phyloP scores from a whole-genome alignment of 2,113 vertebrate genomes.

The Phalacrocorax aristotelis region DNA sequence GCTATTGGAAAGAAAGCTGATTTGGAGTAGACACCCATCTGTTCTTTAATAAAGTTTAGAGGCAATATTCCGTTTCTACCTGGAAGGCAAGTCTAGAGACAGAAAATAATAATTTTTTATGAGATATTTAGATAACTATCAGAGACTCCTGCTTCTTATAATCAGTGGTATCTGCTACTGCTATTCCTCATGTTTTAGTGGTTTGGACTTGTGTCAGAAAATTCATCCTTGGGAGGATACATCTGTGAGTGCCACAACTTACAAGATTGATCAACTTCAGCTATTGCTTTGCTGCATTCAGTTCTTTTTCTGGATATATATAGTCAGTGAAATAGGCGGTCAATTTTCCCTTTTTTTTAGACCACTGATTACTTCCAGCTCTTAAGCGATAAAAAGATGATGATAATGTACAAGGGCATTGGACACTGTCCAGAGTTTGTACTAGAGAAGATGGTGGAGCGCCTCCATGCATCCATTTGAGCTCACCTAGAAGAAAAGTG shows the following conservation, averaged over 20 bases:
- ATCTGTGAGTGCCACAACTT: slow-evolving; percentile 15
- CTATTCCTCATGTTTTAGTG: slow-evolving; percentile 13
- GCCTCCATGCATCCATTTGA: not conserved
- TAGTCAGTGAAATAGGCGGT: not conserved
- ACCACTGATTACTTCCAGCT: slow-evolving; percentile 40
- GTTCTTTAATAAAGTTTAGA: slow-evolving; percentile 49
- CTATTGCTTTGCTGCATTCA: slow-evolving; percentile 30
- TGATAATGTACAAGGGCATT: not conserved
- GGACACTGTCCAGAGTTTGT: not conserved
- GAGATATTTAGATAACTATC: slow-evolving; percentile 55
- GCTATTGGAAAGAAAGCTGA: slow-evolving; percentile 19
- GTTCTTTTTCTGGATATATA: not conserved
- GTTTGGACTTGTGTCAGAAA: slow-evolving; percentile 49
- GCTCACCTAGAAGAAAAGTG: not conserved
- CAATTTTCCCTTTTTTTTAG: not conserved
- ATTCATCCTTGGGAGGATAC: slow-evolving; percentile 34
- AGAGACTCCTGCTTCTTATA: slow-evolving; percentile 37
- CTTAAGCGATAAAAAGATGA: not conserved
- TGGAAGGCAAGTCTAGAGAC: slow-evolving; percentile 46
- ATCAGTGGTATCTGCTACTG: not conserved
- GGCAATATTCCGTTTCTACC: slow-evolving; percentile 50
- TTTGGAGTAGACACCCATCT: slow-evolving; percentile 39
- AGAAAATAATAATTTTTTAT: slow-evolving; percentile 46
- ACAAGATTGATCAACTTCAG: slow-evolving; percentile 48
- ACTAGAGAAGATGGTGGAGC: not conserved